phyloP scores from a whole-genome alignment of 2,797 vertebrate species.

The Arctocebus calabarensis region DNA sequence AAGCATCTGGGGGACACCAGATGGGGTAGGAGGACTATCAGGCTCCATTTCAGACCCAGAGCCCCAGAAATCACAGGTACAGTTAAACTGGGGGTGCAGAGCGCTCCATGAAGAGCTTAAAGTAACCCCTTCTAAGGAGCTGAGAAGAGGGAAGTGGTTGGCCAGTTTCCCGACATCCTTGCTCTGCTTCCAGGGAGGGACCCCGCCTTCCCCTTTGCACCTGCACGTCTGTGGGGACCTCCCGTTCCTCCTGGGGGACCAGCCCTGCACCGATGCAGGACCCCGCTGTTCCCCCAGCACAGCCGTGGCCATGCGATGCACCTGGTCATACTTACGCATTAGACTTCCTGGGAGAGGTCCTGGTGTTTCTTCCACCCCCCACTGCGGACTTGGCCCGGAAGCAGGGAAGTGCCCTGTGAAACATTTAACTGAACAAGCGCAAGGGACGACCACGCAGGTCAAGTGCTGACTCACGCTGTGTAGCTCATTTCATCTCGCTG shows the following conservation, averaged over 20 bases:
- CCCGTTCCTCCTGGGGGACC: neutral
- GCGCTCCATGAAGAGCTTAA: neutral
- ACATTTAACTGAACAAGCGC: neutral
- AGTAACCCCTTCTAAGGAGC: neutral
- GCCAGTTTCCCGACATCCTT: neutral
- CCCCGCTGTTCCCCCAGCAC: neutral
- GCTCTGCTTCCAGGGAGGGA: neutral
- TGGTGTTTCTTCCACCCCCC: neutral
- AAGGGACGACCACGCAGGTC: conserved; percentile 19
- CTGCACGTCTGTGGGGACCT: neutral
- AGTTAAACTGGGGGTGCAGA: neutral
- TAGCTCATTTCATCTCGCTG: neutral
- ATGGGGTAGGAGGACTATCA: neutral
- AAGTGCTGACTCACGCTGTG: conserved; percentile 38
- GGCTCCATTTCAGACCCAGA: neutral
- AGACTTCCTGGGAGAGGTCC: conserved; percentile 46
- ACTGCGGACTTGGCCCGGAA: conserved; percentile 51
- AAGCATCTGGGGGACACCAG: neutral
- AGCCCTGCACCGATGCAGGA: rapidly evolving
- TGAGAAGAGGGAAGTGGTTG: neutral
- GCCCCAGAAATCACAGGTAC: neutral
- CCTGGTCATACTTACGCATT: neutral
- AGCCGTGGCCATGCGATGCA: neutral
- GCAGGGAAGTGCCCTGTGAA: neutral
- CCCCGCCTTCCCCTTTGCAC: neutral